Conservation (phyloP, 2,113 vertebrate species). For the Falcunculus frontatus region DNA sequence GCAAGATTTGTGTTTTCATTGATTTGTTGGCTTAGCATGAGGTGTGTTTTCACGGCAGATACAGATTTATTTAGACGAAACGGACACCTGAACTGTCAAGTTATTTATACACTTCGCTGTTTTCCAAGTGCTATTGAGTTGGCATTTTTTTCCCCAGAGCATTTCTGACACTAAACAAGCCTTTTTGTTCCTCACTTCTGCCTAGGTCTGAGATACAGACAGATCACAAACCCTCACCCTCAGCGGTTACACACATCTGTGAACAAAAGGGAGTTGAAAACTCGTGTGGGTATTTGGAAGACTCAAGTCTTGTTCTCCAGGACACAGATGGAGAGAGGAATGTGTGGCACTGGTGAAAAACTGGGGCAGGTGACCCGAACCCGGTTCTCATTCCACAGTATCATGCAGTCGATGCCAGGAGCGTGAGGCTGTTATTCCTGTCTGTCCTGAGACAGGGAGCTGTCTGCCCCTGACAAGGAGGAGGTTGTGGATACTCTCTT, state of each 20-base stretch:
- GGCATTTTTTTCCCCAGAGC: not conserved
- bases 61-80: not conserved
- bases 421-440: accelerated
- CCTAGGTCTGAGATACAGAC: not conserved
- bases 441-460: not conserved
- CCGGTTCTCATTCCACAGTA: accelerated
- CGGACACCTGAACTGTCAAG: not conserved
- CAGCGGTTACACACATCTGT: not conserved
- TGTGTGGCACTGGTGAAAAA: not conserved
- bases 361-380: accelerated
- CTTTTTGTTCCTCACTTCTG: not conserved
- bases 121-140: not conserved
- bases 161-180: not conserved
- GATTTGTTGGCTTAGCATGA: not conserved
- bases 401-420: accelerated
- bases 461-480: not conserved
- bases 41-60: not conserved
- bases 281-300: not conserved
- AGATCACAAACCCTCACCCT: not conserved
- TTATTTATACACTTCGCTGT: not conserved
- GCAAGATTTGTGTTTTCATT: not conserved
- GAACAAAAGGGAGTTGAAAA: not conserved
- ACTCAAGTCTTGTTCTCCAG: not conserved
- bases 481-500: not conserved
- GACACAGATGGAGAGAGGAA: not conserved